These are phyloP conservation scores for Dicycla oo DNA, from an alignment of 2,888 invertebrate species.

Conservation along the genomic window DNA sequence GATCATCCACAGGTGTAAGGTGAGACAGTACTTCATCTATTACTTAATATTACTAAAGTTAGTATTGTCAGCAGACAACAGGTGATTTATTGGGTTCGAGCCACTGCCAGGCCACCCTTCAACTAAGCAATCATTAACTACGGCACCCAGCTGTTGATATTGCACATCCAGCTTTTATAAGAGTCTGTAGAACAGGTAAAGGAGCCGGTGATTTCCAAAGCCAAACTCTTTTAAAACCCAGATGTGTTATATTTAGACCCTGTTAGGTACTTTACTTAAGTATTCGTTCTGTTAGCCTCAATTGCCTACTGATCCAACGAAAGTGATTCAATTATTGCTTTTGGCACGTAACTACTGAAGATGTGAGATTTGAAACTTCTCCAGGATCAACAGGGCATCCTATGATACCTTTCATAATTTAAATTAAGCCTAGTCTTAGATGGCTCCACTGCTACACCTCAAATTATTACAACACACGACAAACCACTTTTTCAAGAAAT, in stretches of 20 bases:
- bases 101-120: too few relatives aligned
- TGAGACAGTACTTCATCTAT: slow-evolving; percentile 69
- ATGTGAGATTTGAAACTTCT: background rate
- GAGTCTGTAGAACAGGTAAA: too few relatives aligned
- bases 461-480: slow-evolving; percentile 36
- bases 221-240: too few relatives aligned
- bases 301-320: background rate
- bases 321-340: background rate
- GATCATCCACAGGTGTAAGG: slow-evolving; percentile 95
- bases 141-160: too few relatives aligned
- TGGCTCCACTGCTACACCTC: slow-evolving; percentile 52
- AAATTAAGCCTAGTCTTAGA: slow-evolving; percentile 56
- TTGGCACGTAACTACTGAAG: slow-evolving; percentile 9
- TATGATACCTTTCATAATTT: background rate
- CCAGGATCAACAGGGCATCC: background rate
- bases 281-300: background rate
- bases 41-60: background rate
- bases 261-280: too few relatives aligned
- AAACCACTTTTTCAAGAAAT: background rate
- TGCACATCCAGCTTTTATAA: too few relatives aligned
- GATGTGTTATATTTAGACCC: too few relatives aligned
- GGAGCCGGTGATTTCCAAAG: too few relatives aligned
- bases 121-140: too few relatives aligned
- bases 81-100: background rate
- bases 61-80: background rate